A percentile compares a stretch with the other conserved stretches of the same genome.
These are phyloP conservation scores for Girardia tigrina DNA, from an alignment of 2,888 invertebrate species.

Conservation along the genomic window DNA sequence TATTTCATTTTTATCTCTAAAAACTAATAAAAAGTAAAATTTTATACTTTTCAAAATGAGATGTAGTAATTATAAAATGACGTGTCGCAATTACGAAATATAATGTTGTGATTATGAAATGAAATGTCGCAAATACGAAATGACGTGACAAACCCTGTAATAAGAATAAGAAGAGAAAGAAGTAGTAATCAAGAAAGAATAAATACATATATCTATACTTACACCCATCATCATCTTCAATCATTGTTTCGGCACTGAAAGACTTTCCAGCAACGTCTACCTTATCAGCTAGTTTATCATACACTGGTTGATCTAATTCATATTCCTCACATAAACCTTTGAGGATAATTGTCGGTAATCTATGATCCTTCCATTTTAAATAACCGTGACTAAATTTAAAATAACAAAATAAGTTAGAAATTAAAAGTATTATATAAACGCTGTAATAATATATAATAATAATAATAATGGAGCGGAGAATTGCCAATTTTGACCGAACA, in stretches of 20 bases:
- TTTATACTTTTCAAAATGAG: too few species aligned
- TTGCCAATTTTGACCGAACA: too few species aligned
- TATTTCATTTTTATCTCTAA: too few species aligned
- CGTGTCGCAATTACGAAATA: background rate
- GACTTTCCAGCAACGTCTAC: conserved; percentile 46
- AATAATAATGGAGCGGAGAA: too few species aligned
- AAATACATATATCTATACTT: background rate
- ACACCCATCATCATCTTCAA: conserved; percentile 41
- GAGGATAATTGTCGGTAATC: conserved; percentile 74
- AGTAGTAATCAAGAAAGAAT: too few species aligned
- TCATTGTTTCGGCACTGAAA: conserved; percentile 44
- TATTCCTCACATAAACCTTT: conserved; percentile 72
- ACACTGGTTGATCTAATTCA: conserved; percentile 59
- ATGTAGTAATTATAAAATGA: background rate
- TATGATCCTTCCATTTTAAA: conserved; percentile 73
- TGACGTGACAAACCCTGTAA: background rate
- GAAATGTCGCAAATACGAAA: background rate
- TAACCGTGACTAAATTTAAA: conserved; percentile 58
- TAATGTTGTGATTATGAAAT: background rate
- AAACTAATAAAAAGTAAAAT: too few species aligned
- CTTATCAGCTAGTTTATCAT: conserved; percentile 43
- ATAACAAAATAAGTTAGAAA: background rate
- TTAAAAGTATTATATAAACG: background rate
- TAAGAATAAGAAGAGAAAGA: background rate
- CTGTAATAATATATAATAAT: background rate